These are phyloP conservation scores for Drosophila silvestris DNA, from an alignment of 2,888 invertebrate species.

Conservation along the genomic window DNA sequence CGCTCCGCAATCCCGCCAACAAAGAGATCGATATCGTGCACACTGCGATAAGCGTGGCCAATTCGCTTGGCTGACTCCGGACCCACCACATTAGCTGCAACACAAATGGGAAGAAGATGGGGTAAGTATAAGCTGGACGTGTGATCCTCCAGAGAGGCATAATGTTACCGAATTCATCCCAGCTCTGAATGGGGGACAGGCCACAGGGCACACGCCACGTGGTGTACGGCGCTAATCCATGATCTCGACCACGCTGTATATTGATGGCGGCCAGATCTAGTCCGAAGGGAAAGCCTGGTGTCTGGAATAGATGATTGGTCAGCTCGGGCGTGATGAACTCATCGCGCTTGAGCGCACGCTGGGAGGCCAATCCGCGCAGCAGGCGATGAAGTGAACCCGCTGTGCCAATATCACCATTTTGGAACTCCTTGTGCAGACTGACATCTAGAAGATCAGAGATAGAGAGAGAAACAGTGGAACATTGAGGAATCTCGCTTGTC, in stretches of 20 bases:
- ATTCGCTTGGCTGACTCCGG: constrained; percentile 88
- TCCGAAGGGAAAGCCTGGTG: constrained; percentile 89
- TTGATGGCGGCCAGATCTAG: constrained; percentile 95
- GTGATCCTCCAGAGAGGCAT: neutral
- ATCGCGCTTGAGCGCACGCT: constrained; percentile 91
- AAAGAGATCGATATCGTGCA: constrained; percentile 94
- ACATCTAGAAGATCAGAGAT: constrained; percentile 87
- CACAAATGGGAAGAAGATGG: neutral
- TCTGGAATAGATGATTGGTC: constrained; percentile 94
- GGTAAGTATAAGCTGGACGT: neutral
- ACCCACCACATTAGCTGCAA: constrained; percentile 87
- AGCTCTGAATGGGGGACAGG: constrained; percentile 88
- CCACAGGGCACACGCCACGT: constrained; percentile 93
- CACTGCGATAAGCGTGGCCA: constrained; percentile 88
- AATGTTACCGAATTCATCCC: constrained; percentile 88
- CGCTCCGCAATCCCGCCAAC: constrained; percentile 92
- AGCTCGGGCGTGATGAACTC: constrained; percentile 93
- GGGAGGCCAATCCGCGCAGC: constrained; percentile 91
- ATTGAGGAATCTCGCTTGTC: neutral
- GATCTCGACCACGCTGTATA: constrained; percentile 94
- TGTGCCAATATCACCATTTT: constrained; percentile 90
- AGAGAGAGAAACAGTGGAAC: too few species aligned
- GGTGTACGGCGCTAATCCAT: constrained; percentile 93
- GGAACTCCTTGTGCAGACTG: constrained; percentile 91
- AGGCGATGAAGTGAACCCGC: constrained; percentile 92